These are phyloP conservation scores for Gobius niger DNA, from an alignment of 2,113 vertebrate species.

Conservation along the genomic window DNA sequence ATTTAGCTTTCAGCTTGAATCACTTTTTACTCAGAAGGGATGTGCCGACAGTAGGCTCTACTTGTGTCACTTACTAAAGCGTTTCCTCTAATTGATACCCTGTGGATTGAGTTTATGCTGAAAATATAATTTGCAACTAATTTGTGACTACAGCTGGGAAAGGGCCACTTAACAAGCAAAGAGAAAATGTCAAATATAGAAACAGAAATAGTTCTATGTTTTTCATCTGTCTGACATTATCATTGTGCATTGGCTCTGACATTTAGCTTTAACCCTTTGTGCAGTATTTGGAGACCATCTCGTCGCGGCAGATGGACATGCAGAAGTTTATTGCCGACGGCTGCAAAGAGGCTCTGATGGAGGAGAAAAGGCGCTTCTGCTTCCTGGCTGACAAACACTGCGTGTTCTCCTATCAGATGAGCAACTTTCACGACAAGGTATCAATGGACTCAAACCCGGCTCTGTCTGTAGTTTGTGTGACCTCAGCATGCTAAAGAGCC, in stretches of 20 bases:
- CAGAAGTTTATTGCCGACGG: slow-evolving; percentile 94
- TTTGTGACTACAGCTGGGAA: not conserved
- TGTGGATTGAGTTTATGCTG: slow-evolving; percentile 3
- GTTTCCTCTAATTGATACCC: slow-evolving; percentile 10
- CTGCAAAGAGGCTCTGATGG: slow-evolving; percentile 90
- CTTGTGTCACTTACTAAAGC: slow-evolving; percentile 7
- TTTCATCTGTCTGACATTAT: not conserved
- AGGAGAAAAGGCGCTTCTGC: slow-evolving; percentile 95
- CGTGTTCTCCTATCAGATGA: slow-evolving; percentile 83
- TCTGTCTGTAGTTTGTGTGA: not conserved
- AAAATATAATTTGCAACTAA: not conserved
- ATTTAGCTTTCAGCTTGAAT: not conserved
- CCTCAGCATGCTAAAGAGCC: not conserved
- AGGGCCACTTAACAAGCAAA: not conserved
- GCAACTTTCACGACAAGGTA: slow-evolving; percentile 87
- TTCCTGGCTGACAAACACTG: slow-evolving; percentile 98
- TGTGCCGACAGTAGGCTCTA: not conserved
- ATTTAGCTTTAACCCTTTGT: slow-evolving; percentile 23
- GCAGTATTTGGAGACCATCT: slow-evolving; percentile 88
- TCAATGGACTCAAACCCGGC: slow-evolving; percentile 6
- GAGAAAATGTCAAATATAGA: slow-evolving; percentile 1
- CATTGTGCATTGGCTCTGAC: not conserved
- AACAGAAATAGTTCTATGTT: not conserved
- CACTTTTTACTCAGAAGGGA: slow-evolving; percentile 11
- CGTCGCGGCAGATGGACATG: slow-evolving; percentile 89